Evolutionary conservation across 2,113 vertebrate genomes (phyloP).

Genomic region (Aix galericulata): DNA sequence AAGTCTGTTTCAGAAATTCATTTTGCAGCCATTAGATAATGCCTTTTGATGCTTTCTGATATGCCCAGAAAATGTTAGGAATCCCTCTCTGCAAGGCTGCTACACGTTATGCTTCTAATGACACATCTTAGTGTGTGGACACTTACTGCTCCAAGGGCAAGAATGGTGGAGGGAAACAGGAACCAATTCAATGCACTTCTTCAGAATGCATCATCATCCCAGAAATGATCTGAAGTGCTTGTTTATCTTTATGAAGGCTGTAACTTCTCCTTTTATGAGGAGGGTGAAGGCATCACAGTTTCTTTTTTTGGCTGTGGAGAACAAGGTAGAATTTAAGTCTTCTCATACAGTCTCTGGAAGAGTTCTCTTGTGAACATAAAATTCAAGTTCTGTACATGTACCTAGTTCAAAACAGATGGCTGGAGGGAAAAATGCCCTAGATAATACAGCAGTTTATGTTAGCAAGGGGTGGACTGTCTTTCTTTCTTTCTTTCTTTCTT

Average conservation of each 20-base stretch:
- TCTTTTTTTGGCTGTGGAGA: background rate
- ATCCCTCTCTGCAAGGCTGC: background rate
- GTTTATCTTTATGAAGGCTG: background rate
- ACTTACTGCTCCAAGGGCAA: rapidly evolving
- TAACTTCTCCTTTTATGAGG: background rate
- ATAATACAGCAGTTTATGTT: background rate
- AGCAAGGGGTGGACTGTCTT: background rate
- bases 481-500: background rate
- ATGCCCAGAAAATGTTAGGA: background rate
- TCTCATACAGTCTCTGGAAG: background rate
- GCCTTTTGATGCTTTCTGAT: background rate
- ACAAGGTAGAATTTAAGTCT: background rate
- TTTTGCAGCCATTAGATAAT: background rate
- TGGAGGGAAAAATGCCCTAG: background rate
- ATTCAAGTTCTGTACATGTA: background rate
- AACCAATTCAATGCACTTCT: background rate
- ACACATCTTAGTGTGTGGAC: background rate
- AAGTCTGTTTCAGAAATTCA: background rate
- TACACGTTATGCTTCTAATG: background rate
- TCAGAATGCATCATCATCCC: background rate
- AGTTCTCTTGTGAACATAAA: background rate
- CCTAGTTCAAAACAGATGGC: constrained; percentile 15
- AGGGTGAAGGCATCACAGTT: background rate
- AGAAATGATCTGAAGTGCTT: background rate
- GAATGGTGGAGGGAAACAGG: background rate